These are phyloP conservation scores for Aphelinus atriplicis DNA, from an alignment of 1,140 invertebrate genomes.

Conservation along the genomic window DNA sequence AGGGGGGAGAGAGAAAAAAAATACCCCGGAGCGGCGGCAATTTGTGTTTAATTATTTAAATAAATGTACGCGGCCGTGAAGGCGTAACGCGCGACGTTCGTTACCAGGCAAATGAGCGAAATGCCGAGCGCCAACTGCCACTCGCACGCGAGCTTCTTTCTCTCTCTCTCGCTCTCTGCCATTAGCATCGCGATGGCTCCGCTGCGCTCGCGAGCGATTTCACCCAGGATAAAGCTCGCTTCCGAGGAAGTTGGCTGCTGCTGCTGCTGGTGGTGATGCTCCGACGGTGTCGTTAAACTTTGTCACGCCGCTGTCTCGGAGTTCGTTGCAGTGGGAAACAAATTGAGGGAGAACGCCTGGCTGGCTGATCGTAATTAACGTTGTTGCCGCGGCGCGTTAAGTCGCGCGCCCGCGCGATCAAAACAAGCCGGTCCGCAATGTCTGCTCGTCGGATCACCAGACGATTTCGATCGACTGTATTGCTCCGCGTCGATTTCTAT, in stretches of 20 bases:
- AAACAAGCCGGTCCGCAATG: too few relatives aligned
- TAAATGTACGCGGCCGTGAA: conserved; percentile 57
- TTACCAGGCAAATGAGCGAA: conserved; percentile 63
- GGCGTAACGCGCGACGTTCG: conserved; percentile 50
- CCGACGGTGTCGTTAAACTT: conserved; percentile 5
- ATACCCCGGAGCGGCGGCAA: conserved; percentile 46
- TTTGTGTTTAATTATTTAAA: conserved; percentile 65
- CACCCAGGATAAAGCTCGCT: conserved; percentile 5
- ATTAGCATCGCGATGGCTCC: conserved; percentile 51
- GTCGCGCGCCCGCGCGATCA: too few relatives aligned
- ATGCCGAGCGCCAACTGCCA: conserved; percentile 41
- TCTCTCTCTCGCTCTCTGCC: conserved; percentile 25
- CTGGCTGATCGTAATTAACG: too few relatives aligned
- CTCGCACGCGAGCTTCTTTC: conserved; percentile 56
- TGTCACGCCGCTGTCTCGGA: not conserved
- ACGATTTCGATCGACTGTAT: too few relatives aligned
- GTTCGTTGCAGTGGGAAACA: too few relatives aligned
- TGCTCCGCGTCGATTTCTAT: too few relatives aligned
- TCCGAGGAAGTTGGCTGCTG: not conserved
- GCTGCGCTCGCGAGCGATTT: conserved; percentile 10
- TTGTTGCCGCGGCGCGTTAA: too few relatives aligned
- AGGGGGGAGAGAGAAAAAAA: conserved; percentile 31
- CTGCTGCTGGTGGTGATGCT: not conserved
- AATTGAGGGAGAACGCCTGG: too few relatives aligned
- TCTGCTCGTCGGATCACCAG: too few relatives aligned